A percentile compares a stretch with the other conserved stretches of the same genome.
Evolutionary conservation across 2,797 vertebrate species (phyloP).

Genomic region (Sebastes steindachneri): DNA sequence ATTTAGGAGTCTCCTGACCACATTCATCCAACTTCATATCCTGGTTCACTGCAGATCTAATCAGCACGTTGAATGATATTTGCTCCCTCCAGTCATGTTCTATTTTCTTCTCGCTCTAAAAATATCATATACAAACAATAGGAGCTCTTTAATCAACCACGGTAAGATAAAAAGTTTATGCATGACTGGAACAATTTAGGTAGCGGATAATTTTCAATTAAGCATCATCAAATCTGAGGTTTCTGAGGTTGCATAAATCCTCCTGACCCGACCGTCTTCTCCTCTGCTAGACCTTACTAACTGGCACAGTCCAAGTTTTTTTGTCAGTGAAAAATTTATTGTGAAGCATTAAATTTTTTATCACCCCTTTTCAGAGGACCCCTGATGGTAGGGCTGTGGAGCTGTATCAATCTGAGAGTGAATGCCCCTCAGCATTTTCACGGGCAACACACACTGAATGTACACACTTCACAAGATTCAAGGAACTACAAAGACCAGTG

Average conservation of each 20-base stretch:
- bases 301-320: slow-evolving; percentile 61
- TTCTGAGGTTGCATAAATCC: slow-evolving; percentile 34
- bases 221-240: background rate
- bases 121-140: slow-evolving; percentile 29
- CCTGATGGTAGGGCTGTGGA: slow-evolving; percentile 67
- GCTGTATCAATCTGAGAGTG: slow-evolving; percentile 71
- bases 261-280: slow-evolving; percentile 33
- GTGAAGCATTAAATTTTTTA: slow-evolving; percentile 76
- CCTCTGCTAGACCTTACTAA: slow-evolving; percentile 34
- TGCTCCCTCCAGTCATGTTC: slow-evolving; percentile 54
- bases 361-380: slow-evolving; percentile 76
- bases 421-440: slow-evolving; percentile 63
- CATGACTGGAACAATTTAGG: slow-evolving; percentile 17
- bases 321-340: slow-evolving; percentile 80
- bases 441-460: slow-evolving; percentile 16
- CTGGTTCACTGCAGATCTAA: slow-evolving; percentile 71
- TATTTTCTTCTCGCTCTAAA: slow-evolving; percentile 35
- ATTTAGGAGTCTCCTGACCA: slow-evolving; percentile 64
- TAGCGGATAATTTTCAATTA: slow-evolving; percentile 13
- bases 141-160: slow-evolving; percentile 41
- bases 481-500: slow-evolving; percentile 10
- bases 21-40: slow-evolving; percentile 52
- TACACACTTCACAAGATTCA: slow-evolving; percentile 25
- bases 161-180: slow-evolving; percentile 23
- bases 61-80: slow-evolving; percentile 67